Evolutionary conservation across 2,113 vertebrate species (phyloP), one percentile per base, ranked within the genome.

Genomic region (Etheostoma cragini): DNA sequence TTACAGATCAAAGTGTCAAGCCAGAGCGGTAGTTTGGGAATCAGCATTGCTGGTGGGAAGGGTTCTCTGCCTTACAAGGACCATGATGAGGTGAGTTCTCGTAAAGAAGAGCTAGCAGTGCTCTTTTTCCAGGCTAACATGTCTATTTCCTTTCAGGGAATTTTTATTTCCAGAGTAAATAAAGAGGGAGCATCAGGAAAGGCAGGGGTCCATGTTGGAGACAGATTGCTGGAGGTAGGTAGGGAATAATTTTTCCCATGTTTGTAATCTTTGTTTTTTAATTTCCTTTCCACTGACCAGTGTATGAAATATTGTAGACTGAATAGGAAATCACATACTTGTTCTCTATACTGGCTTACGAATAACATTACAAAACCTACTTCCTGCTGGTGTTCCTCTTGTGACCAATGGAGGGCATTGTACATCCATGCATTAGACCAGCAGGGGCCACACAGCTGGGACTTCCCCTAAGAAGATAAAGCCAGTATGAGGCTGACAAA

Each of bases 31-130:
- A 92, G 95, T 83, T 91, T 96, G 84, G 96, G 96, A 58, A 95
- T 97, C 92, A 96, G 96, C 91, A 97, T 97, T 84, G 96, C 95
- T 72, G 97, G 96, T 89, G 96, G 96, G 87, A 96, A 94, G 79
- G 94, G 95, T 71, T 96, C 96, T 58, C 88, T 96, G 88, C 95
- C 96, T 49, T 97, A 94, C 89, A 96, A 94, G 94, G 95, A 95
- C 85, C 94, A 94, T 0, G 94, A 96, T 82, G 96, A 97, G 94
- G 97, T 97, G 72, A 78, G 85, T 60, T 57, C 61, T 69, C 17
- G 11, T 38, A 26, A 15, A 72, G 50, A 8, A 15, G 60, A 65
- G 14, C 17, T 2, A 3, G 22, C 26, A 30, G 19, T 47, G 35
- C 33, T 66, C 45, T 42, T 42, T 42, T 42, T 49, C 14, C 3